These are phyloP conservation scores for Phalacrocorax pelagicus DNA, from an alignment of 2,113 vertebrate genomes.

Conservation along the genomic window DNA sequence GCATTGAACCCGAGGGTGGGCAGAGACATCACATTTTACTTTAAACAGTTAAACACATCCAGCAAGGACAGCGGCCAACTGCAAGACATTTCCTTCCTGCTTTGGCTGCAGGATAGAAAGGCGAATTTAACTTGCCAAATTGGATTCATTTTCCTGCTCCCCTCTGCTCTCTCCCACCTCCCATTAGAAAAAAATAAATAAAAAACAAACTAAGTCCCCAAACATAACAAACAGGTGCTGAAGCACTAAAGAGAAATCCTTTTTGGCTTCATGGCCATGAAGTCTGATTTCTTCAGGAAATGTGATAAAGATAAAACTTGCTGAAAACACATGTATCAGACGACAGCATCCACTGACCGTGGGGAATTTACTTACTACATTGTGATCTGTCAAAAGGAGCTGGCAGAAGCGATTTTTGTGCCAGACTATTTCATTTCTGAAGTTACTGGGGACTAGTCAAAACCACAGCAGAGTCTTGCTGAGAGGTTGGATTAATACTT, in stretches of 20 bases:
- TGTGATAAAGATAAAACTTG: background rate
- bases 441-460: background rate
- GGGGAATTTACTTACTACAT: background rate
- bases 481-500: background rate
- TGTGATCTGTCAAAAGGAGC: background rate
- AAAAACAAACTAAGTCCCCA: background rate
- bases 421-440: background rate
- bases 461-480: background rate
- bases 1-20: background rate
- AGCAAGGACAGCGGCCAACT: background rate
- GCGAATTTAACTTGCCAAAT: background rate
- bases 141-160: background rate
- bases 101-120: background rate
- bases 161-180: background rate
- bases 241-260: background rate
- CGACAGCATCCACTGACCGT: background rate
- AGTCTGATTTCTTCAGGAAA: background rate
- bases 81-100: slow-evolving; percentile 2
- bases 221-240: background rate
- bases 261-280: background rate
- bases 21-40: background rate
- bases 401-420: background rate
- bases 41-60: background rate
- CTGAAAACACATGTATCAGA: background rate
- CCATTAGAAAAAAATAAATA: background rate